Evolutionary conservation across 2,797 vertebrate species (phyloP), one percentile per base, ranked within the genome.

Genomic region (Liasis olivaceus): DNA sequence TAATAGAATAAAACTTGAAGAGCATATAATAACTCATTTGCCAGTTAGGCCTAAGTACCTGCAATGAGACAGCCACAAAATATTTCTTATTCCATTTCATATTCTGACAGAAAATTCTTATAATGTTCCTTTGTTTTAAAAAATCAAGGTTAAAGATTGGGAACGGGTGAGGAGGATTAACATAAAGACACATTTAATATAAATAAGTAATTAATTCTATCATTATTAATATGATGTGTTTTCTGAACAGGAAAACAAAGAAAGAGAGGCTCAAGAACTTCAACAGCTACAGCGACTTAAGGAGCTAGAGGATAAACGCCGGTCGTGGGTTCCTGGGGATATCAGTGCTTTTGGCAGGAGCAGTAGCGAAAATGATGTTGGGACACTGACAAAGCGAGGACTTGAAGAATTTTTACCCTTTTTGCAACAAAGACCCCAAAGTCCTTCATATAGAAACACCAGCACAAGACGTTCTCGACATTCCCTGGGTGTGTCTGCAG

Each of bases 321-420:
- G 97, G 4, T 98, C 98, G 5, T 99, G 99, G 99, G 95, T 97
- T 0, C 95, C 95, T 1, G 92, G 97, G 6, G 98, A 98, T 60
- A 98, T 98, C 60, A 97, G 97, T 66, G 97, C 97, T 15, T 99
- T 99, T 66, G 98, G 98, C 59, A 98, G 99, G 42, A 99, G 99
- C 97, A 99, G 98, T 97, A 99, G 99, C 42, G 99, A 99, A 97
- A 99, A 98, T 4, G 99, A 99, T 3, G 99, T 99, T 90, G 98
- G 99, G 66, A 97, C 98, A 96, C 96, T 99, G 95, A 98, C 98
- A 88, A 98, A 98, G 95, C 99, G 99, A 14, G 98, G 98, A 63
- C 97, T 98, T 0, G 97, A 99, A 94, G 98, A 99, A 94, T 96
- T 97, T 94, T 93, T 97, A 87, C 94, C 97, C 2, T 99, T 99